Evolutionary conservation across 2,888 invertebrate genomes (phyloP).

Genomic region (Coelinius sp.): DNA sequence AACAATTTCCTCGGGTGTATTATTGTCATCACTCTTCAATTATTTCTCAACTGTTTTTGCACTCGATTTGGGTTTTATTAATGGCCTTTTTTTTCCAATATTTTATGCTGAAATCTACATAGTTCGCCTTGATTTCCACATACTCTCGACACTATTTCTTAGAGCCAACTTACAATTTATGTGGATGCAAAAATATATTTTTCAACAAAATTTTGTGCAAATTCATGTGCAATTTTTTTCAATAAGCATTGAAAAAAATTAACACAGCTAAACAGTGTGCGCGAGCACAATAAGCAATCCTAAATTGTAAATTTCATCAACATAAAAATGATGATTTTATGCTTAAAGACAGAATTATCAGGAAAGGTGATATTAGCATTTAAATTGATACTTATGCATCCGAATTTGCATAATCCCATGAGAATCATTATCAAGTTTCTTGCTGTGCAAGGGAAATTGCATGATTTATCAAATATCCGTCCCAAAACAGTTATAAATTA

Average conservation of each 20-base stretch:
- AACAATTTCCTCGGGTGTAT: constrained; percentile 60
- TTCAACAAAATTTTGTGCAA: not conserved
- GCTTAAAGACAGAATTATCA: not conserved
- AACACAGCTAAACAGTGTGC: not conserved
- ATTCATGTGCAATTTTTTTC: not conserved
- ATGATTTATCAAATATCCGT: not conserved
- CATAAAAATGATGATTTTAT: not conserved
- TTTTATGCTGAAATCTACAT: constrained; percentile 3
- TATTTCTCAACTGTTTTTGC: constrained; percentile 28
- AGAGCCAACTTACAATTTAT: not conserved
- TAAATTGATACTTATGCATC: not conserved
- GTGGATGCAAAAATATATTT: constrained; percentile 10
- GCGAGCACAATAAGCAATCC: not conserved
- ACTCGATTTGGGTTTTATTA: not conserved
- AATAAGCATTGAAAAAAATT: not conserved
- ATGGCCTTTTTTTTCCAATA: not conserved
- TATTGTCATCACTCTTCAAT: constrained; percentile 61
- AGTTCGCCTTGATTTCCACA: too few species aligned
- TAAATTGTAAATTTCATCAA: not conserved
- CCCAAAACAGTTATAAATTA: not conserved
- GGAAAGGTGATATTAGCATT: not conserved
- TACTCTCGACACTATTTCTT: not conserved
- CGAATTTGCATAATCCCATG: not conserved
- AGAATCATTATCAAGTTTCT: not conserved
- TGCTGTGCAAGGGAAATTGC: not conserved